phyloP scores from a whole-genome alignment of 2,113 vertebrate genomes.

The Cyanocitta stelleri region DNA sequence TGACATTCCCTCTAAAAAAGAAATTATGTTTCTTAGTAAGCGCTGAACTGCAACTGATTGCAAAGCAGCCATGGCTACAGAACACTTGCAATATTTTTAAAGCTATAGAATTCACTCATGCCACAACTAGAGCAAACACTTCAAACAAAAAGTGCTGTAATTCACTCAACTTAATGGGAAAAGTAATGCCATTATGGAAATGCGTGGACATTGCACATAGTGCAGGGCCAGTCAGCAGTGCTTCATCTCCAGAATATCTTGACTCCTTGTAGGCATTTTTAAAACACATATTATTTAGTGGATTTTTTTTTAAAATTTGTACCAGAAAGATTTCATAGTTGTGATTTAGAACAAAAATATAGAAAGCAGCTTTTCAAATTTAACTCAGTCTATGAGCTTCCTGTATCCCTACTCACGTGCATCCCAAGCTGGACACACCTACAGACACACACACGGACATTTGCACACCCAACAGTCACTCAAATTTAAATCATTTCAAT shows the following conservation, averaged over 20 bases:
- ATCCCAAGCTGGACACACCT: background rate
- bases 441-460: background rate
- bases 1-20: background rate
- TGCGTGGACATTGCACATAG: background rate
- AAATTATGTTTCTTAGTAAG: background rate
- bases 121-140: background rate
- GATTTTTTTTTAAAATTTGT: background rate
- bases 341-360: background rate
- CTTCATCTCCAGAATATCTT: background rate
- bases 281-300: background rate
- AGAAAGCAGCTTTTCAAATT: background rate
- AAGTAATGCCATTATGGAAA: slow-evolving; percentile 2
- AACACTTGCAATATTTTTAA: background rate
- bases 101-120: background rate
- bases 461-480: background rate
- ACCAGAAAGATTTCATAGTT: background rate
- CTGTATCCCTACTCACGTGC: background rate
- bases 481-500: background rate
- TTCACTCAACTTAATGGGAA: background rate
- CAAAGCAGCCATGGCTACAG: background rate
- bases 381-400: background rate
- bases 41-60: background rate
- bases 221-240: background rate
- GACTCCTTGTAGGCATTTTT: background rate
- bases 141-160: background rate